Conservation (phyloP, 2,797 vertebrate species). For the Sphaeramia orbicularis region DNA sequence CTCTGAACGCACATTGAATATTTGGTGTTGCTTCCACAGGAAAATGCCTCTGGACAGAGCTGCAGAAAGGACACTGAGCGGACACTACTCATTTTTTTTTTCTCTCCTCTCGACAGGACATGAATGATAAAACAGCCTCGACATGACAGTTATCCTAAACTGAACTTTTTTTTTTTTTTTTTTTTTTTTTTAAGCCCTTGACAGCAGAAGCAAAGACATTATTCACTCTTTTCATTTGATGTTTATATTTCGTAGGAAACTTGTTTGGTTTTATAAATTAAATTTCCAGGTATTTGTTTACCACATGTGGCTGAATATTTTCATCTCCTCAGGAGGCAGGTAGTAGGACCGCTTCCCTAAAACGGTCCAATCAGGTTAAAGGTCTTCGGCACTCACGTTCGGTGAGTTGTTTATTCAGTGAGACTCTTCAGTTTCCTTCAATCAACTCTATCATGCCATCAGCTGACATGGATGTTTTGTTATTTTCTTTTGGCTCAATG, state of each 20-base stretch:
- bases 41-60: neutral
- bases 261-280: slow-evolving; percentile 6
- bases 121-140: slow-evolving; percentile 15
- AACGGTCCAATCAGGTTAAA: slow-evolving; percentile 86
- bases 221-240: no score
- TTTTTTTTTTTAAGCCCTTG: slow-evolving; percentile 1
- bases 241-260: no score
- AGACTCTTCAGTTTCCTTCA: slow-evolving; percentile 50
- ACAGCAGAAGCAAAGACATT: slow-evolving; percentile 1
- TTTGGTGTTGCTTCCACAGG: slow-evolving; percentile 15
- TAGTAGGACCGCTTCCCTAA: slow-evolving; percentile 83
- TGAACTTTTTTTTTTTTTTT: slow-evolving; percentile 1
- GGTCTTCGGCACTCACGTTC: slow-evolving; percentile 84
- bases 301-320: slow-evolving; percentile 70
- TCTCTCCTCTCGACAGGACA: slow-evolving; percentile 16
- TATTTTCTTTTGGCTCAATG: slow-evolving; percentile 41
- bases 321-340: slow-evolving; percentile 83
- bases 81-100: neutral
- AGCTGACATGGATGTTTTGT: slow-evolving; percentile 63
- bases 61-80: neutral
- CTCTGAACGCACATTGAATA: neutral
- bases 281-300: slow-evolving; percentile 50
- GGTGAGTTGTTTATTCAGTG: slow-evolving; percentile 75
- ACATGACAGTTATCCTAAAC: slow-evolving; percentile 7
- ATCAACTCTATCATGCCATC: slow-evolving; percentile 64